phyloP scores from a whole-genome alignment of 2,113 vertebrate species.

The Marmota flaviventris region DNA sequence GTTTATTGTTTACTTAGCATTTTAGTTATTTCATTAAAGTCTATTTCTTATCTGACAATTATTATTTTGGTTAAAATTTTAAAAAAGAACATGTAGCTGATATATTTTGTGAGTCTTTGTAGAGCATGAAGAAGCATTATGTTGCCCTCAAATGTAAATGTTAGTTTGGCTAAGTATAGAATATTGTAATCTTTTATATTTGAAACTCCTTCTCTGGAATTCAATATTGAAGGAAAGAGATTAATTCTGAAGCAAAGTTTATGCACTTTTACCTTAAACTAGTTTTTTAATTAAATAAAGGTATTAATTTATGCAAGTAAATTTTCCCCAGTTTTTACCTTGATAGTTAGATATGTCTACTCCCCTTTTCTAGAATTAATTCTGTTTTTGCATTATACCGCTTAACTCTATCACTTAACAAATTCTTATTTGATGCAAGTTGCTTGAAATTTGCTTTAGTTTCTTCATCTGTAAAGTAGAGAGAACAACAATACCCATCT shows the following conservation, averaged over 20 bases:
- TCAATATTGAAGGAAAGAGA: not conserved
- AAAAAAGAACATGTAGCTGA: not conserved
- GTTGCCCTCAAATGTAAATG: not conserved
- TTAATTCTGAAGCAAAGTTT: not conserved
- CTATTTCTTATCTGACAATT: not conserved
- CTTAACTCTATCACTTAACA: not conserved
- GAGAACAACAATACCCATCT: not conserved
- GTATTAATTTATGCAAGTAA: not conserved
- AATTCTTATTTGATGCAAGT: not conserved
- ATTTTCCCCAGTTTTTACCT: not conserved
- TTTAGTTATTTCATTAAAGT: slow-evolving; percentile 11
- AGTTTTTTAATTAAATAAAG: not conserved
- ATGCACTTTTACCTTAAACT: not conserved
- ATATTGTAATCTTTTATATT: not conserved
- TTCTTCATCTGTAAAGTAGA: not conserved
- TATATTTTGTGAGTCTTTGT: not conserved
- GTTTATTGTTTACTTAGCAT: not conserved
- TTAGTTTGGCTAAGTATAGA: not conserved
- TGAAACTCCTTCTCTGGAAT: not conserved
- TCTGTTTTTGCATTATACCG: not conserved
- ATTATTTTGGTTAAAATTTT: not conserved
- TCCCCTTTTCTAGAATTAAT: not conserved
- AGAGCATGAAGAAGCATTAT: not conserved
- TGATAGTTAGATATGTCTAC: not conserved
- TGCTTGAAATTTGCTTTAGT: not conserved